Percentiles rank a stretch among this genome's conserved stretches.
phyloP scores from a whole-genome alignment of 2,797 vertebrate genomes.

The Glossophaga mutica region DNA sequence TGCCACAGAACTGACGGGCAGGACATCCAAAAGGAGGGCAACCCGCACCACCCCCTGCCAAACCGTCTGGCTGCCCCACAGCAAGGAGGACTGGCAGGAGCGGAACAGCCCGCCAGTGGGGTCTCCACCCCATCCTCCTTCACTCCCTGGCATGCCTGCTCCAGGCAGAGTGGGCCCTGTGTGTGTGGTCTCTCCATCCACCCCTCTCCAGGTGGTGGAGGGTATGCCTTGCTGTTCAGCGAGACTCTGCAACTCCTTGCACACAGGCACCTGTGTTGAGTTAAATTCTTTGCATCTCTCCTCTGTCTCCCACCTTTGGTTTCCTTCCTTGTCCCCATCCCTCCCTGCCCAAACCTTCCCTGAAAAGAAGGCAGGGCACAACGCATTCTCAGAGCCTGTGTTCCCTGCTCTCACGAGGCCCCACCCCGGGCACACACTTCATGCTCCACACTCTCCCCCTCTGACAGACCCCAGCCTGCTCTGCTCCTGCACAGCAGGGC shows the following conservation, averaged over 20 bases:
- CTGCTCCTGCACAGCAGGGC: not conserved
- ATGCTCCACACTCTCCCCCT: too few relatives aligned
- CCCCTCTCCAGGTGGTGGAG: not conserved
- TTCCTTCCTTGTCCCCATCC: not conserved
- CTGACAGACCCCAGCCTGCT: accelerated
- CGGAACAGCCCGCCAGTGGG: not conserved
- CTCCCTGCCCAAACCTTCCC: not conserved
- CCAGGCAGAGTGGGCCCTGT: not conserved
- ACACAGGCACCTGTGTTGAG: not conserved
- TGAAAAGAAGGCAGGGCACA: not conserved
- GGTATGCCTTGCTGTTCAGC: not conserved
- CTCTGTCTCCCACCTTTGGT: not conserved
- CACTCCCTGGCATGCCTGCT: not conserved
- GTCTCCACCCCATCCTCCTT: not conserved
- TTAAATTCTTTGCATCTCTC: not conserved
- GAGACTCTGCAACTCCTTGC: not conserved
- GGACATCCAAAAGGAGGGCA: not conserved
- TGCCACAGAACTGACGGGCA: not conserved
- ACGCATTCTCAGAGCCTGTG: not conserved
- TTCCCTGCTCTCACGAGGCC: not conserved
- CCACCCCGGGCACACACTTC: not conserved
- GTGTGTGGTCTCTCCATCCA: too few relatives aligned
- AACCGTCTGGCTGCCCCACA: not conserved
- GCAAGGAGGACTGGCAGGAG: not conserved
- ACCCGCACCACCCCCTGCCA: not conserved